Evolutionary conservation across 1,140 invertebrate species (phyloP), one percentile per base, ranked within the genome.

Genomic region (Drosophila setifemur): DNA sequence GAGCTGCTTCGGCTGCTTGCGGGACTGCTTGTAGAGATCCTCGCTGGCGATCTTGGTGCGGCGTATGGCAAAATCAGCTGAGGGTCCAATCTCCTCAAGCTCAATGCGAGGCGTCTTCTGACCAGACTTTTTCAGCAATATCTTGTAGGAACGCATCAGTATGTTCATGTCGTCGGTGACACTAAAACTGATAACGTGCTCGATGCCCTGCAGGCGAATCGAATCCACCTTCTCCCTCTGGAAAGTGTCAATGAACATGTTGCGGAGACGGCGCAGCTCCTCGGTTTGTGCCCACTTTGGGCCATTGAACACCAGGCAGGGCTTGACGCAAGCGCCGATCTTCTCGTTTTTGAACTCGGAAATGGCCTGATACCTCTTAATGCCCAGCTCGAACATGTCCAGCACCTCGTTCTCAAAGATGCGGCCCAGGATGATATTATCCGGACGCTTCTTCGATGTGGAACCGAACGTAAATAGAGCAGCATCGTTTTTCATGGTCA

Each of bases 341-440:
- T 98, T 98, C 18, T 94, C 93, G 45, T 93, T 93, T 86, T 96
- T 94, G 74, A 98, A 97, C 25, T 96, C 95, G 37, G 93, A 90
- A 83, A 98, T 92, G 6, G 94, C 91, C 91, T 94, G 94, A 86
- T 94, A 98, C 37, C 95, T 94, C 63, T 96, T 95, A 11, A 99
- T 93, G 14, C 97, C 96, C 61, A 99, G 93, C 92, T 99, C 98
- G 74, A 98, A 93, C 97, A 99, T 99, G 89, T 99, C 98, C 31
- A 99, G 91, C 19, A 99, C 90, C 40, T 95, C 95, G 79, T 96
- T 93, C 91, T 99, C 96, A 91, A 95, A 99, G 73, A 96, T 95
- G 72, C 98, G 92, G 2, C 97, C 97, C 57, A 99, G 90, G 25
- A 98, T 91, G 37, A 99, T 90, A 92, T 98, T 99, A 85, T 99